Conservation (phyloP, 2,113 vertebrate species). For the Caloenas nicobarica region DNA sequence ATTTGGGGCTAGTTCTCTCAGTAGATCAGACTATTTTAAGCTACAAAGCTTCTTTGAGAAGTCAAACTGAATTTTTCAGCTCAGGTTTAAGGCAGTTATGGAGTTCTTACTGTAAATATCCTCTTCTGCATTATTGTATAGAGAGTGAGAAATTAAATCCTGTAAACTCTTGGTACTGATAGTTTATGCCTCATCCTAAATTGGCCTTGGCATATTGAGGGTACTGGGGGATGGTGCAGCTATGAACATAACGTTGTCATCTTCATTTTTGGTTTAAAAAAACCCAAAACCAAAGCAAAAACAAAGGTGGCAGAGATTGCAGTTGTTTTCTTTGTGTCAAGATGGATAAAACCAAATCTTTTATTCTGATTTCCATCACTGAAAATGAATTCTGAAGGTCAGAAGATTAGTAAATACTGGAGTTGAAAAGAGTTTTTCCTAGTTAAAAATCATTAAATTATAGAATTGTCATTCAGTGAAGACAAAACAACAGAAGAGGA, state of each 20-base stretch:
- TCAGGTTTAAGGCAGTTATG: neutral
- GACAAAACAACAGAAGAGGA: neutral
- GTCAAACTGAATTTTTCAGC: neutral
- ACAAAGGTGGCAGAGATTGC: neutral
- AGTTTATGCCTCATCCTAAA: neutral
- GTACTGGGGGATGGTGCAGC: neutral
- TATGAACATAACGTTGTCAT: neutral
- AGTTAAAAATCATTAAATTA: neutral
- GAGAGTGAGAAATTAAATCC: neutral
- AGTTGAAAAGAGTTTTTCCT: neutral
- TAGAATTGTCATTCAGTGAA: neutral
- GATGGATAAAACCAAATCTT: neutral
- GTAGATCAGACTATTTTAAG: conserved; percentile 20
- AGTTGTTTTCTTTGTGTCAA: neutral
- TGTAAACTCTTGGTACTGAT: neutral
- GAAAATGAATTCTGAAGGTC: neutral
- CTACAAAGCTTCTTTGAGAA: neutral
- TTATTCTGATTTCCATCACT: neutral
- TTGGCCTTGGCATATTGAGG: neutral
- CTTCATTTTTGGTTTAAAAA: neutral
- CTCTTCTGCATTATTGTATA: neutral
- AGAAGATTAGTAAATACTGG: neutral
- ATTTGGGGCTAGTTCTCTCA: neutral
- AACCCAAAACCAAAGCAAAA: too few species aligned
- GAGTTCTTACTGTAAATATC: neutral